Evolutionary conservation across 2,888 invertebrate species (phyloP), one percentile per base, ranked within the genome.

Genomic region (Bugula neritina): DNA sequence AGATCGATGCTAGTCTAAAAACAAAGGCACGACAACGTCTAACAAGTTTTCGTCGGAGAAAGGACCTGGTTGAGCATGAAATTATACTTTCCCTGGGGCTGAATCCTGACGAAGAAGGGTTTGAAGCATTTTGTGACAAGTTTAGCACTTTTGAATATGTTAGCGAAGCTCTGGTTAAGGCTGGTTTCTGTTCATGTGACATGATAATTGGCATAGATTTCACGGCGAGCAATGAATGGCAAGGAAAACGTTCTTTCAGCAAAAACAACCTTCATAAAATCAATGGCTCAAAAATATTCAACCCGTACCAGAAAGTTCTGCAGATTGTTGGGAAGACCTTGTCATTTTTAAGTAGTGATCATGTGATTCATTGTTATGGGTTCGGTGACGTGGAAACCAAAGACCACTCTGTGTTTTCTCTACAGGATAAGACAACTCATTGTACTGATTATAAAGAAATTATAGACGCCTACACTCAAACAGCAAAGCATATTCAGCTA

Each of bases 141-240:
- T 83, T 83, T 74, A 72, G 80, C 73, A 81, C 79, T 34, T 81
- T 86, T 72, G 81, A 83, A 0, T 83, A 83, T 73, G 83, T 85
- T 21, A 80, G 81, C 69, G 75, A 75, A 25, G 84, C 84, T 0
- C 85, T 86, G 82, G 74, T 81, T 27, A 78, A 80, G 72, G 86
- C 86, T 1, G 87, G 87, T 0, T 78, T 87, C 25, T 84, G 85
- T 72, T 78, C 80, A 1, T 83, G 85, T 74, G 83, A 85, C 73
- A 78, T 87, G n/a, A 85, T 87, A n/a, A 83, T 87, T 71, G 87
- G 86, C 0, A 82, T 87, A 54, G 87, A 87, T 78, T 87, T 87
- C 79, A 86, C 86, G 5, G 87, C 87, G 10, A 84, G 84, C 75
- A 87, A 87, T 77, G 87, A 87, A 76, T 87, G 86, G 83, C 87